Conservation (phyloP, 1,140 invertebrate genomes). For the Heliconius hewitsoni region DNA sequence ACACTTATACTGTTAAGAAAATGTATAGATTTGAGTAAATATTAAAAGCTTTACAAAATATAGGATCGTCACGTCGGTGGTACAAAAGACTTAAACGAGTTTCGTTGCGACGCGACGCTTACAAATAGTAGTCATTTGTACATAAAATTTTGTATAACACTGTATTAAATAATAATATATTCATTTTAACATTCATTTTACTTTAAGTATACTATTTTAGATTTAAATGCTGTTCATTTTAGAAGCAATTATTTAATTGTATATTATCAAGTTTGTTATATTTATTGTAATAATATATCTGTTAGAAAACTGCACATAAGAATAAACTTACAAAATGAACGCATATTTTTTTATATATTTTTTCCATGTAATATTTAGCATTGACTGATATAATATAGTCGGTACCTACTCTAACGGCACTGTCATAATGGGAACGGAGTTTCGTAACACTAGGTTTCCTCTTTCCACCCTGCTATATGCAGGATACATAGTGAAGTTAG, state of each 20-base stretch:
- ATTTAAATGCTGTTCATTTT: background rate
- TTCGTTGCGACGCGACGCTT: background rate
- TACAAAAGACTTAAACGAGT: conserved; percentile 12
- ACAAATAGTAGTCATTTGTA: conserved; percentile 1
- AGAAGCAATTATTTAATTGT: background rate
- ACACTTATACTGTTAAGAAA: too few species aligned
- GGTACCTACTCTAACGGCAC: too few species aligned
- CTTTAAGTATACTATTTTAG: background rate
- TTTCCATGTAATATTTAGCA: too few species aligned
- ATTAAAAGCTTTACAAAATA: too few species aligned
- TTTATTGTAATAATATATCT: too few species aligned
- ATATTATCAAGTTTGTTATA: too few species aligned
- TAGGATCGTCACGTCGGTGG: background rate
- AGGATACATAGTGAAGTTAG: too few species aligned
- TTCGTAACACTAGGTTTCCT: background rate
- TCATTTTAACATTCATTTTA: background rate
- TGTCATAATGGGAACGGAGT: background rate
- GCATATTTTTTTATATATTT: too few species aligned
- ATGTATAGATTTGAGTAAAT: too few species aligned
- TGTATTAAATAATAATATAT: background rate
- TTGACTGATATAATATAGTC: too few species aligned
- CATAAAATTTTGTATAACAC: background rate
- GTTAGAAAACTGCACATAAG: background rate
- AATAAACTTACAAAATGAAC: background rate
- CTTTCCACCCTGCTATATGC: too few species aligned